Conservation (phyloP, 2,113 vertebrate genomes). For the Bothrops jararaca region DNA sequence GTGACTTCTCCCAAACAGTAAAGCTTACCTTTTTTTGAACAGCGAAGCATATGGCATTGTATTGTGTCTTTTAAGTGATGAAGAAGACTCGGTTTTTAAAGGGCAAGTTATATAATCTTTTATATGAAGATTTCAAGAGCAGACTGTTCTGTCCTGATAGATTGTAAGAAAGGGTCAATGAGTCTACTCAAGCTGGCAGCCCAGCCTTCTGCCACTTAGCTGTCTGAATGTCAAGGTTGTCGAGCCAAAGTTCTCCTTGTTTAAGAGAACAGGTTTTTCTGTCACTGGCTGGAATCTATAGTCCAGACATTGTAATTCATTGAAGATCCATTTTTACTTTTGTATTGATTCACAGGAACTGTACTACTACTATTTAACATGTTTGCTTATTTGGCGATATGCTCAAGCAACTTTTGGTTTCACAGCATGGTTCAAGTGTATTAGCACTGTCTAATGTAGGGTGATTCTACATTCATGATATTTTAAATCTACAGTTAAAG, state of each 20-base stretch:
- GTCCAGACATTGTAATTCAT: not conserved
- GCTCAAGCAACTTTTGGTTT: not conserved
- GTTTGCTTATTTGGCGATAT: not conserved
- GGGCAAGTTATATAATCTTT: not conserved
- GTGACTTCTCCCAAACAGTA: not conserved
- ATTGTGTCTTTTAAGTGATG: not conserved
- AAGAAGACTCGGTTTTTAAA: not conserved
- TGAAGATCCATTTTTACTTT: not conserved
- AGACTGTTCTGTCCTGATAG: not conserved
- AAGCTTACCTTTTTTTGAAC: not conserved
- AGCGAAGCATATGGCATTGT: not conserved
- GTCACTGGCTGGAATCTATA: not conserved
- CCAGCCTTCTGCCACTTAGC: not conserved
- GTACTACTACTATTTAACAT: not conserved
- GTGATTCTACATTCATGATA: not conserved
- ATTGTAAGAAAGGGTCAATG: not conserved
- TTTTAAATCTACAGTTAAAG: not conserved
- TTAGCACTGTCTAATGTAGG: not conserved
- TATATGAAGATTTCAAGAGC: not conserved
- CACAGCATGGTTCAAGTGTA: not conserved
- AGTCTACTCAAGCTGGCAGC: not conserved
- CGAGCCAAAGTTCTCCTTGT: not conserved
- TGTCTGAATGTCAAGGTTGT: not conserved
- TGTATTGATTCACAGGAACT: not conserved
- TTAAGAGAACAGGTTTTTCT: not conserved